Conservation (phyloP, 2,113 vertebrate species). For the Illadopsis cleaveri region DNA sequence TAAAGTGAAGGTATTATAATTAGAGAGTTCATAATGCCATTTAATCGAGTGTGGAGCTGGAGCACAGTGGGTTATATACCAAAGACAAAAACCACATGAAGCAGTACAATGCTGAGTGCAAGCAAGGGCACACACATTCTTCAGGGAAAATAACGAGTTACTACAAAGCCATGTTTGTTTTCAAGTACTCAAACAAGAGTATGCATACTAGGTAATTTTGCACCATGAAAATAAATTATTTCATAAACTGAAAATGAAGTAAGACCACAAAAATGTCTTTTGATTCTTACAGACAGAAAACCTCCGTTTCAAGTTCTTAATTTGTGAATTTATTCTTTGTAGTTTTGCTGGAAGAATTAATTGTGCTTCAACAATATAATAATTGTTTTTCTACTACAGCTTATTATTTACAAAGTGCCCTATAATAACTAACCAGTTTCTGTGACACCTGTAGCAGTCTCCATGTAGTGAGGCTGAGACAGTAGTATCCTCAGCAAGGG, state of each 20-base stretch:
- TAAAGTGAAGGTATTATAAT: constrained; percentile 42
- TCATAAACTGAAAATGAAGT: neutral
- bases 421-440: neutral
- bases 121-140: constrained; percentile 13
- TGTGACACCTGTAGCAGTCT: neutral
- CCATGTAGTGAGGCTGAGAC: neutral
- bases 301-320: neutral
- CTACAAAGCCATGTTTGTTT: constrained; percentile 45
- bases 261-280: constrained; percentile 17
- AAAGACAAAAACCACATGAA: constrained; percentile 57
- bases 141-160: constrained; percentile 31
- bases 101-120: neutral
- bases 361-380: neutral
- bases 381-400: neutral
- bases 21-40: constrained; percentile 26
- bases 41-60: constrained; percentile 37
- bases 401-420: neutral
- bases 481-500: neutral
- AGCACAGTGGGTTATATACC: neutral
- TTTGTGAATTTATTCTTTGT: neutral
- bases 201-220: neutral
- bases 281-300: neutral
- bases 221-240: neutral
- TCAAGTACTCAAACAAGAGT: neutral
- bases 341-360: neutral